A percentile compares a stretch with the other conserved stretches of the same genome.
phyloP scores from a whole-genome alignment of 2,888 invertebrate genomes.

The Coremacera marginata region DNA sequence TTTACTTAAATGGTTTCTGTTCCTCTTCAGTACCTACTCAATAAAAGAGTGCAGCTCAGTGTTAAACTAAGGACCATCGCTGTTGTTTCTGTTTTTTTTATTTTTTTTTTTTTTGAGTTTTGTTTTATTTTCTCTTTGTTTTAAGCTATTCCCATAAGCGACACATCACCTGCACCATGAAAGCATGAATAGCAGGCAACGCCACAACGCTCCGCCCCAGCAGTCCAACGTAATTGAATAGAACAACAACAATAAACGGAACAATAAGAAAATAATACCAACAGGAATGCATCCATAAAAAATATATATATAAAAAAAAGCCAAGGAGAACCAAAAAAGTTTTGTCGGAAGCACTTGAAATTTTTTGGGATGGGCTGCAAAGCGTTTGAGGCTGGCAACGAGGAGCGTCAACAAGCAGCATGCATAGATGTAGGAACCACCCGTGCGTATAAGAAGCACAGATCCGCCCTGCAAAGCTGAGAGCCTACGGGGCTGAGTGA shows the following conservation, averaged over 20 bases:
- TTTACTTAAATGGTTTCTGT: conserved; percentile 11
- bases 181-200: background rate
- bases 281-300: background rate
- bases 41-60: conserved; percentile 4
- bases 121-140: background rate
- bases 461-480: too few species aligned
- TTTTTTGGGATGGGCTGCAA: background rate
- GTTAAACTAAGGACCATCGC: background rate
- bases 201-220: background rate
- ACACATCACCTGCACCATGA: conserved; percentile 9
- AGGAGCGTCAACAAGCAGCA: too few species aligned
- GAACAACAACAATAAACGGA: background rate
- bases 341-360: conserved; percentile 18
- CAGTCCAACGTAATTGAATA: conserved; percentile 10
- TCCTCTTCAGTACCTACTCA: background rate
- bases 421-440: too few species aligned
- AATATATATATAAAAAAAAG: background rate
- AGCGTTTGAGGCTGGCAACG: background rate
- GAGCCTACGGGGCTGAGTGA: background rate
- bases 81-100: background rate
- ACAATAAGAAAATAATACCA: conserved; percentile 6
- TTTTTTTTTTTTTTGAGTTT: background rate
- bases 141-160: conserved; percentile 5
- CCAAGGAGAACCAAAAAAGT: background rate
- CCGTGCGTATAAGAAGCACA: background rate